phyloP scores from a whole-genome alignment of 2,888 invertebrate species.

The Phania funesta region DNA sequence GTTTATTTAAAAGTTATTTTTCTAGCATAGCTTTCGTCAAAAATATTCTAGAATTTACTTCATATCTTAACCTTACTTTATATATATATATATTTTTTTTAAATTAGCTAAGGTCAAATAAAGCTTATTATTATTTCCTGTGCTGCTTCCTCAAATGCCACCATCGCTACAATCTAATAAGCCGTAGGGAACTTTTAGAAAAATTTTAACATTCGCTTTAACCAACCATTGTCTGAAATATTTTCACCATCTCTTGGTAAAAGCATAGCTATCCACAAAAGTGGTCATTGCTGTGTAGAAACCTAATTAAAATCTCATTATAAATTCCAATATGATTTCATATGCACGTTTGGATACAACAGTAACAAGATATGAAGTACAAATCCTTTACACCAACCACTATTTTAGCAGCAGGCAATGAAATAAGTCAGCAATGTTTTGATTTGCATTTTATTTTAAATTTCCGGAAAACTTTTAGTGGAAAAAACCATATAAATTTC shows the following conservation, averaged over 20 bases:
- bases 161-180: not conserved
- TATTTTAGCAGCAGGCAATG: slow-evolving; percentile 33
- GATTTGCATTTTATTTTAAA: slow-evolving; percentile 15
- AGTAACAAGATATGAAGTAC: slow-evolving; percentile 41
- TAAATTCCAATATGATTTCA: slow-evolving; percentile 56
- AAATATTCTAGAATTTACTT: not conserved
- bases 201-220: not conserved
- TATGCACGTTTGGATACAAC: slow-evolving; percentile 44
- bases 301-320: slow-evolving; percentile 67
- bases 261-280: slow-evolving; percentile 47
- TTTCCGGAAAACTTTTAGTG: not conserved
- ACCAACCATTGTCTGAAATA: not conserved
- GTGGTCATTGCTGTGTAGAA: slow-evolving; percentile 53
- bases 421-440: slow-evolving; percentile 42
- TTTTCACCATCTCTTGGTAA: not conserved
- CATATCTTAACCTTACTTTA: no score
- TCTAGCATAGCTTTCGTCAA: not conserved
- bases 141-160: not conserved
- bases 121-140: slow-evolving; percentile 53
- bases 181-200: slow-evolving; percentile 7
- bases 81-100: not conserved
- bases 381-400: slow-evolving; percentile 35
- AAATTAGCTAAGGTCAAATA: slow-evolving; percentile 22
- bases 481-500: no score
- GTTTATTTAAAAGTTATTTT: no score